Evolutionary conservation across 2,888 invertebrate species (phyloP).

Genomic region (Tetrapedia diversipes): DNA sequence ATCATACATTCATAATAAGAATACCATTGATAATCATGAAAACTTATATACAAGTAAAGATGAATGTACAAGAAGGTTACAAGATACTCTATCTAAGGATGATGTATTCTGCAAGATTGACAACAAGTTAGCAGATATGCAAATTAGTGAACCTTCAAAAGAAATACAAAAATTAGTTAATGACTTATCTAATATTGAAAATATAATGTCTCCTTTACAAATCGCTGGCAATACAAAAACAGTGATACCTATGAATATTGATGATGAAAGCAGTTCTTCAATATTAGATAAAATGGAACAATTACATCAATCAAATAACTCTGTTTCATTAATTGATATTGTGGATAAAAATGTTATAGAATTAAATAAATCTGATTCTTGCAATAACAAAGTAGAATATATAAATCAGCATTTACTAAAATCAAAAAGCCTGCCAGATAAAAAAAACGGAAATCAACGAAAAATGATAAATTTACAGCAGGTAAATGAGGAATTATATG

Average conservation of each 20-base stretch:
- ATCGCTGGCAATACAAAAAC: conserved; percentile 53
- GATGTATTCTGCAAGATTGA: conserved; percentile 56
- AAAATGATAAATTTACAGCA: conserved; percentile 50
- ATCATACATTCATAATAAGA: conserved; percentile 38
- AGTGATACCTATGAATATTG: conserved; percentile 60
- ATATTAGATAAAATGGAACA: conserved; percentile 75
- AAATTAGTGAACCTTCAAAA: conserved; percentile 65
- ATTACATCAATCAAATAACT: conserved; percentile 63
- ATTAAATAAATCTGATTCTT: conserved; percentile 36
- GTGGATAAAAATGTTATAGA: conserved; percentile 47
- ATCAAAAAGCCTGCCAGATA: conserved; percentile 57
- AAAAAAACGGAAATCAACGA: conserved; percentile 44
- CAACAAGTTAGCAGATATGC: conserved; percentile 60
- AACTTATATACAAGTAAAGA: conserved; percentile 27
- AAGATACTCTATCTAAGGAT: conserved; percentile 37
- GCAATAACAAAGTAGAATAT: conserved; percentile 45
- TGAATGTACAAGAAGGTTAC: conserved; percentile 2
- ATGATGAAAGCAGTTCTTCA: conserved; percentile 73
- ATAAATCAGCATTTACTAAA: conserved; percentile 49
- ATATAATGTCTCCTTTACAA: conserved; percentile 57
- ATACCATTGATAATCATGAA: conserved; percentile 13
- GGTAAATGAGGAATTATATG: conserved; percentile 71
- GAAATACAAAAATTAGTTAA: conserved; percentile 67
- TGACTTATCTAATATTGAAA: conserved; percentile 63
- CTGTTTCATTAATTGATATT: conserved; percentile 33